phyloP scores from a whole-genome alignment of 2,797 vertebrate genomes.

The Cyprinodon diabolis region DNA sequence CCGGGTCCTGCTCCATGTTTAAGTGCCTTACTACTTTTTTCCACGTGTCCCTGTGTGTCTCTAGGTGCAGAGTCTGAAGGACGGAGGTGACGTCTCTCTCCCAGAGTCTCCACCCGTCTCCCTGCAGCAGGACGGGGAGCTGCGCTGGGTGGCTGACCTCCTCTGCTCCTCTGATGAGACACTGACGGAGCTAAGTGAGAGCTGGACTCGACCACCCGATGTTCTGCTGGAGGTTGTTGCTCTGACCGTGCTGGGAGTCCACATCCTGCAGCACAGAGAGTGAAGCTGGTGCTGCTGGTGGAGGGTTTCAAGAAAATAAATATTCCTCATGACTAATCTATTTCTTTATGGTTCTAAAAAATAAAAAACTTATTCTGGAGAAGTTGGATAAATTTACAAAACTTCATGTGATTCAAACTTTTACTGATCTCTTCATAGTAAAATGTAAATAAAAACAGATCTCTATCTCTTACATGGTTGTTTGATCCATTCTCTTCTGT shows the following conservation, averaged over 20 bases:
- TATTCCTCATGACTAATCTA: too few species aligned
- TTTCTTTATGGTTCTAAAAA: too few species aligned
- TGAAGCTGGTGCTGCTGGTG: background rate
- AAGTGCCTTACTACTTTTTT: background rate
- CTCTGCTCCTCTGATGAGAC: conserved; percentile 1
- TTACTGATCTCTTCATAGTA: too few species aligned
- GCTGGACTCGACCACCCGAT: background rate
- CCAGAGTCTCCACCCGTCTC: background rate
- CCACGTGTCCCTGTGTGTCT: background rate
- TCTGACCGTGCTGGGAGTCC: conserved; percentile 16
- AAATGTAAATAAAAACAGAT: too few species aligned
- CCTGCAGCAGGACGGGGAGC: conserved; percentile 15
- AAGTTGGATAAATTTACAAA: too few species aligned
- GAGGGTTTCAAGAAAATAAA: too few species aligned
- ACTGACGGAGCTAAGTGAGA: background rate
- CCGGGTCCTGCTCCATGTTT: background rate
- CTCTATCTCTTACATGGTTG: too few species aligned
- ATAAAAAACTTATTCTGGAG: too few species aligned
- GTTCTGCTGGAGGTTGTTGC: conserved; percentile 10
- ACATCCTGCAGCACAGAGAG: background rate
- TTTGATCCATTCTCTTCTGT: too few species aligned
- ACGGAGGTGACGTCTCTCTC: background rate
- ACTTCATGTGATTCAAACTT: too few species aligned
- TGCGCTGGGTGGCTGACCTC: conserved; percentile 7
- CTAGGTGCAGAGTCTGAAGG: conserved; percentile 3